A percentile compares a stretch with the other conserved stretches of the same genome.
phyloP scores from a whole-genome alignment of 2,888 invertebrate genomes.

The Mamestra brassicae region DNA sequence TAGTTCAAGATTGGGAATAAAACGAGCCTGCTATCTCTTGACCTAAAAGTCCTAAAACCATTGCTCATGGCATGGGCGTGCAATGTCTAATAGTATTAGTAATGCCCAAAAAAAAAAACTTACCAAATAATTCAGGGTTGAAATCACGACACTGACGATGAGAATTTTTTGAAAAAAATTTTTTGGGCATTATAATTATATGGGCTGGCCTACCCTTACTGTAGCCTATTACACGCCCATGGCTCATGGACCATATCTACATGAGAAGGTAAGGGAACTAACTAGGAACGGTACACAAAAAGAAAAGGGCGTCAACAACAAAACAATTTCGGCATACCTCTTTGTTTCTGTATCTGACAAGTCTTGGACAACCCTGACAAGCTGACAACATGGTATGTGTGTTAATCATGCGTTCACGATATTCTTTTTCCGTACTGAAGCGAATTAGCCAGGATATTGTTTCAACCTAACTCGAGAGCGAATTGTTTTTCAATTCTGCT shows the following conservation, averaged over 20 bases:
- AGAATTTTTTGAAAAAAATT: too few species aligned
- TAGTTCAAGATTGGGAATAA: background rate
- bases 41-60: too few species aligned
- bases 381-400: slow-evolving; percentile 63
- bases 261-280: background rate
- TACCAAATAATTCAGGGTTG: too few species aligned
- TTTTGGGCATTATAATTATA: too few species aligned
- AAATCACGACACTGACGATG: too few species aligned
- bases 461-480: slow-evolving; percentile 7
- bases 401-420: slow-evolving; percentile 70
- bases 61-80: too few species aligned
- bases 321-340: background rate
- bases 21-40: background rate
- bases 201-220: too few species aligned
- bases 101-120: too few species aligned
- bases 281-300: background rate
- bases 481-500: slow-evolving; percentile 8
- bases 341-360: background rate
- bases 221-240: too few species aligned
- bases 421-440: slow-evolving; percentile 61
- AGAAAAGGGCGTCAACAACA: background rate
- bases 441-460: slow-evolving; percentile 50
- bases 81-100: too few species aligned
- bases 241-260: background rate
- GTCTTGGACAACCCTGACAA: slow-evolving; percentile 44